phyloP scores from a whole-genome alignment of 2,113 vertebrate genomes.

The Marmota flaviventris region DNA sequence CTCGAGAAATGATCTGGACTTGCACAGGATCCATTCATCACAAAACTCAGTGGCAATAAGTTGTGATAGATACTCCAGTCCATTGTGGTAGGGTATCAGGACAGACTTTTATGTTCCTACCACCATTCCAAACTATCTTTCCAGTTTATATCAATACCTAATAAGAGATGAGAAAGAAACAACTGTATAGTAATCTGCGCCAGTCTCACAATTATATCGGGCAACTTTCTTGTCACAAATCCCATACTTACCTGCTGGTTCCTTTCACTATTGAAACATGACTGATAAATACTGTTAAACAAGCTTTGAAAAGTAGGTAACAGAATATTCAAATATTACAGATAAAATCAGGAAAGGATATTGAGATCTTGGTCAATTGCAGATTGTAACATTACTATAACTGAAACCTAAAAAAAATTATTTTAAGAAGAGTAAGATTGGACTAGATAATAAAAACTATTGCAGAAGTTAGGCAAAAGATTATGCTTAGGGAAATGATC shows the following conservation, averaged over 20 bases:
- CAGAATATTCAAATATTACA: not conserved
- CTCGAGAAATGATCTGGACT: not conserved
- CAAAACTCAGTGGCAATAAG: not conserved
- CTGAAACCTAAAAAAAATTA: not conserved
- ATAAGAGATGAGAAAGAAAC: not conserved
- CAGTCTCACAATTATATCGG: too few species aligned
- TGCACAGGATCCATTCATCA: not conserved
- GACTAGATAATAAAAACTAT: not conserved
- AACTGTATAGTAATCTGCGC: not conserved
- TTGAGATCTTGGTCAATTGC: not conserved
- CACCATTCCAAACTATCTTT: not conserved
- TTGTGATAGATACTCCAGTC: not conserved
- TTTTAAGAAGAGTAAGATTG: not conserved
- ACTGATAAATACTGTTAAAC: not conserved
- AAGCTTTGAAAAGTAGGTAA: not conserved
- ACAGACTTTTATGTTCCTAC: not conserved
- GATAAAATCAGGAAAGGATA: not conserved
- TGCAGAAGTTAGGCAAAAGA: not conserved
- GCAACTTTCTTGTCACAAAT: not conserved
- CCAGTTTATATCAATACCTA: not conserved
- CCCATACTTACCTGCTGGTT: not conserved
- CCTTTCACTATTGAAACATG: not conserved
- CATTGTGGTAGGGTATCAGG: too few species aligned
- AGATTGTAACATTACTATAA: not conserved
- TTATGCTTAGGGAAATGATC: not conserved